Conservation (phyloP, 2,888 invertebrate genomes). For the Rhogogaster chlorosoma region DNA sequence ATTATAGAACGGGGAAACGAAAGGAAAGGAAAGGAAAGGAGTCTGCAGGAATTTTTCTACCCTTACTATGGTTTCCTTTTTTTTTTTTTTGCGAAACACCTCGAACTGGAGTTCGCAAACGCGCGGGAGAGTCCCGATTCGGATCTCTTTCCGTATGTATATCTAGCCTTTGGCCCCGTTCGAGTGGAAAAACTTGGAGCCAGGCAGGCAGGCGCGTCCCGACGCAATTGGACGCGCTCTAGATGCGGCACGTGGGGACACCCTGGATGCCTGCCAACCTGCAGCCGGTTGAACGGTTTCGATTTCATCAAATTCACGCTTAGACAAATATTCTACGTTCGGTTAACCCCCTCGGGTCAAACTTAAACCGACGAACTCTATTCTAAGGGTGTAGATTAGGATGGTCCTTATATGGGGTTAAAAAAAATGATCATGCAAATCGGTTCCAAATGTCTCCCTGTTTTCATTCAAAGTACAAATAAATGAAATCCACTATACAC, state of each 20-base stretch:
- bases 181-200: constrained; percentile 44
- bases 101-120: background rate
- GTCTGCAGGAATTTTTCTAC: background rate
- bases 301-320: constrained; percentile 42
- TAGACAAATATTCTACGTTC: constrained; percentile 26
- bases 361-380: background rate
- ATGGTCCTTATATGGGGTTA: too few species aligned
- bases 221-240: constrained; percentile 47
- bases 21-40: background rate
- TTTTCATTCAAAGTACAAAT: too few species aligned
- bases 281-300: constrained; percentile 41
- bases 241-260: constrained; percentile 32
- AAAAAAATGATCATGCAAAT: too few species aligned
- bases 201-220: constrained; percentile 16
- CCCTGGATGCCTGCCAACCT: constrained; percentile 17
- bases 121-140: background rate
- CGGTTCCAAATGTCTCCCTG: too few species aligned
- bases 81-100: background rate
- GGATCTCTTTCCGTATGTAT: constrained; percentile 10
- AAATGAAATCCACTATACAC: too few species aligned
- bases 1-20: background rate
- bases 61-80: background rate
- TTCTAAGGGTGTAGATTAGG: background rate
- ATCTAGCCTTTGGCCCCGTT: constrained; percentile 30
- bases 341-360: background rate